Percentiles rank a stretch among this genome's conserved stretches.
Evolutionary conservation across 2,888 invertebrate species (phyloP).

Genomic region (Tenthredo notha): DNA sequence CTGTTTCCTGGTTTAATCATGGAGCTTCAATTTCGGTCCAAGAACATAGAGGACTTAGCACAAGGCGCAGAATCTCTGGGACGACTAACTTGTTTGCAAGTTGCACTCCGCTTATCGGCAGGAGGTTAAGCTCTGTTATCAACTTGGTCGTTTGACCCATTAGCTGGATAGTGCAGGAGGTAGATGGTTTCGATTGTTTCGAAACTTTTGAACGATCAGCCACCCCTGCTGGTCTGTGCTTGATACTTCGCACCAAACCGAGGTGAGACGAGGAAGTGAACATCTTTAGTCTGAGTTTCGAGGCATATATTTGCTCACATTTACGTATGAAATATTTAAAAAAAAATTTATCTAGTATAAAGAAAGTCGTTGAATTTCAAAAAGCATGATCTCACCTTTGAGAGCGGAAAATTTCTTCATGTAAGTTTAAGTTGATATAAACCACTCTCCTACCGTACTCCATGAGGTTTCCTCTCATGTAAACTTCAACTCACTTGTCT

Average conservation of each 20-base stretch:
- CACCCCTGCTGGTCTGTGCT: neutral
- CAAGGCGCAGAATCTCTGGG: constrained; percentile 9
- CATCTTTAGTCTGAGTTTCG: neutral
- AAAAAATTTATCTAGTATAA: neutral
- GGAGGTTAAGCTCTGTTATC: constrained; percentile 44
- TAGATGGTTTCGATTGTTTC: constrained; percentile 41
- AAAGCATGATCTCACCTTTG: neutral
- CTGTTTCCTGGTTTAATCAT: neutral
- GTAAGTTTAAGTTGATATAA: constrained; percentile 1
- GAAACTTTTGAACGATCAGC: constrained; percentile 45
- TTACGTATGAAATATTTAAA: neutral
- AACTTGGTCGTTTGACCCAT: constrained; percentile 47
- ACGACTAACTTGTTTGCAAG: constrained; percentile 50
- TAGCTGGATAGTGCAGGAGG: constrained; percentile 33
- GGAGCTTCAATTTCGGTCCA: neutral
- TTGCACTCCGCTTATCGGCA: constrained; percentile 41
- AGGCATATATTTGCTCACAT: neutral
- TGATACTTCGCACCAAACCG: constrained; percentile 13
- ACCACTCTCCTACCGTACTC: constrained; percentile 18
- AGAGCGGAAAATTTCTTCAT: neutral
- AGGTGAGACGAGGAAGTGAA: neutral
- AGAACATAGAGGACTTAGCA: neutral
- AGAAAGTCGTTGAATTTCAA: neutral
- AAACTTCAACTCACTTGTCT: constrained; percentile 39
- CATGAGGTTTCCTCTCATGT: constrained; percentile 15